Evolutionary conservation across 2,888 invertebrate species (phyloP), one percentile per base, ranked within the genome.

Genomic region (Ormyrus pomaceus): DNA sequence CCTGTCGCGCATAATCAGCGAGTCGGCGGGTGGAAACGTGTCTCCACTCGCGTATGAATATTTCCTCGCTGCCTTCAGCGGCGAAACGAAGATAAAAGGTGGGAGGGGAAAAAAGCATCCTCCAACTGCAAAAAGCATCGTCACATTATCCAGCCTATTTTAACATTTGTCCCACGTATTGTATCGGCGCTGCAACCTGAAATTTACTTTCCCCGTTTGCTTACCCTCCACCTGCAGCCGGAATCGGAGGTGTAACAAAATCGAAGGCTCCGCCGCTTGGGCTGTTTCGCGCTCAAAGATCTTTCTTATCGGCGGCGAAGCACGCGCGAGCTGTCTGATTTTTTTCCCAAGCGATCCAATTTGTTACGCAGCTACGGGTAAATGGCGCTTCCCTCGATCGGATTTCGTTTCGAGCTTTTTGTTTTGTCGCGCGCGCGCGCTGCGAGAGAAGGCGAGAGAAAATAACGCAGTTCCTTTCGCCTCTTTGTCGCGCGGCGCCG

Each of bases 301-400:
- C 19, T 72, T 72, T 46, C 72, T 73, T 73, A 73, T 73, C 55
- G 55, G 46, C 8, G 8, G 19, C 5, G 9, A 34, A 6, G 8
- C 34, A 8, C 51, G 51, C 51, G 51, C 53, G 9, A 50, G 55
- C 53, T 45, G 68, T 55, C 55, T 55, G 45, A 46, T 56, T 69
- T 65, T 34, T 34, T 53, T 34, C 0, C 13, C 10, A 9, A 34
- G 51, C 5, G 53, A 73, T 64, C 48, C 64, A 62, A 64, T 73
- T 73, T 62, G 72, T 55, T 58, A 55, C 64, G 53, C 55, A 7
- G 9, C 4, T 45, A 6, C 10, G 19, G 19, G 53, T 8, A 8
- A 10, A 10, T 51, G 71, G n/a, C 71, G 51, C 71, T 71, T 45
- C 19, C 50, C 58, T 19, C 34, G 64, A 73, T 61, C 53, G 64